Percentiles rank a stretch among this genome's conserved stretches.
These are phyloP conservation scores for Melinaea menophilus DNA, from an alignment of 2,888 invertebrate species.

Conservation along the genomic window DNA sequence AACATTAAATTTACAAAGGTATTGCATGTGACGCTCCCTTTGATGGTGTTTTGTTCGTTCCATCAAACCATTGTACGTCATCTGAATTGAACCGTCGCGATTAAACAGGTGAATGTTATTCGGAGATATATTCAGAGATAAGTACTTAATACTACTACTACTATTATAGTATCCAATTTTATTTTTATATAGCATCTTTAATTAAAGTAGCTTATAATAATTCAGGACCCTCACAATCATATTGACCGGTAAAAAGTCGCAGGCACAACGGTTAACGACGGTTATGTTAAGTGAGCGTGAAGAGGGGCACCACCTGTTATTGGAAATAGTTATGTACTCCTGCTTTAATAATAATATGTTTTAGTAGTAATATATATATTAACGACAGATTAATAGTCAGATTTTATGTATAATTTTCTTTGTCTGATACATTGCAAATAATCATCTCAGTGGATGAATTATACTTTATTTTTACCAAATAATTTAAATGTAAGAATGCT, in stretches of 20 bases:
- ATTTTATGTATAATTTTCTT: too few relatives aligned
- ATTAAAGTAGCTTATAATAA: not conserved
- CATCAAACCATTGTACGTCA: constrained; percentile 34
- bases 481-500: too few relatives aligned
- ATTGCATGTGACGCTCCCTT: constrained; percentile 26
- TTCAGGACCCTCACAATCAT: constrained; percentile 25
- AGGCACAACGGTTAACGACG: constrained; percentile 60
- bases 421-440: too few relatives aligned
- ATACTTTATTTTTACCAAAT: too few relatives aligned
- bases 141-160: constrained; percentile 1
- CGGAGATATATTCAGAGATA: constrained; percentile 17
- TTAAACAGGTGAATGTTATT: constrained; percentile 27
- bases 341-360: not conserved
- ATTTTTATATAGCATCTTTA: not conserved
- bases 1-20: constrained; percentile 17
- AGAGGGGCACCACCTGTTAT: constrained; percentile 58
- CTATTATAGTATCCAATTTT: constrained; percentile 16
- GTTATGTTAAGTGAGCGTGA: constrained; percentile 66
- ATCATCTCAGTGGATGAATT: too few relatives aligned
- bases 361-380: too few relatives aligned
- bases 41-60: constrained; percentile 32
- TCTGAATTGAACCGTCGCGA: constrained; percentile 37
- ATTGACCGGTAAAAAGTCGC: constrained; percentile 38
- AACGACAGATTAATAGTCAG: too few relatives aligned
- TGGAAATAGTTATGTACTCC: constrained; percentile 13